These are phyloP conservation scores for Microcebus tavaratra DNA, from an alignment of 2,113 vertebrate genomes.

Conservation along the genomic window DNA sequence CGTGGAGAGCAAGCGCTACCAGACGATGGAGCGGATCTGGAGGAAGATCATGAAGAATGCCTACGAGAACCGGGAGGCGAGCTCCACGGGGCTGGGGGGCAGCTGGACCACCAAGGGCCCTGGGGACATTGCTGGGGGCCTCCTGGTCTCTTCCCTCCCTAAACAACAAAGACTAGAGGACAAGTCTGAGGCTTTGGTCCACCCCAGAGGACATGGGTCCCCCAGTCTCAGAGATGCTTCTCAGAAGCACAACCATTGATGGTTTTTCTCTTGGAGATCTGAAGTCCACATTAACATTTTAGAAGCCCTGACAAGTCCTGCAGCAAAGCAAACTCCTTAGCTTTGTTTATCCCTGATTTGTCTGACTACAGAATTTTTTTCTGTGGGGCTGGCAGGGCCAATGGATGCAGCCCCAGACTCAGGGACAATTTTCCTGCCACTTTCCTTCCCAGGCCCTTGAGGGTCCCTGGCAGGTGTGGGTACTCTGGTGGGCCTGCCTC, in stretches of 20 bases:
- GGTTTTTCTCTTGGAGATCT: background rate
- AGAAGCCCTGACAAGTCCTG: background rate
- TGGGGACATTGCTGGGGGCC: background rate
- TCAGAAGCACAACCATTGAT: background rate
- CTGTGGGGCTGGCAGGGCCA: background rate
- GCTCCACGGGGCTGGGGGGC: background rate
- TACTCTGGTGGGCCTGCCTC: background rate
- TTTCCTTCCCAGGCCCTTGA: background rate
- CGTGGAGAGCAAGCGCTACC: constrained; percentile 90
- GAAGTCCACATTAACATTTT: background rate
- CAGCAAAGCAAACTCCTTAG: background rate
- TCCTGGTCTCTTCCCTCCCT: background rate
- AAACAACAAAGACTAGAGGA: constrained; percentile 11
- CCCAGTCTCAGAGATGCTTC: background rate
- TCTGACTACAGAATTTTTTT: background rate
- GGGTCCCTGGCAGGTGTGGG: background rate
- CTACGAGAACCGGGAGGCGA: constrained; percentile 88
- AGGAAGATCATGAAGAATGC: constrained; percentile 90
- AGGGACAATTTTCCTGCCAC: constrained; percentile 19
- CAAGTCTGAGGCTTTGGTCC: background rate
- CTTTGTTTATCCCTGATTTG: background rate
- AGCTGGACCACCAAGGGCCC: background rate
- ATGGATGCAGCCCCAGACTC: background rate
- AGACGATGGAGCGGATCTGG: constrained; percentile 90
- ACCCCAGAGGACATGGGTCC: background rate